phyloP scores from a whole-genome alignment of 1,140 invertebrate genomes.

The Megalonaias nervosa region DNA sequence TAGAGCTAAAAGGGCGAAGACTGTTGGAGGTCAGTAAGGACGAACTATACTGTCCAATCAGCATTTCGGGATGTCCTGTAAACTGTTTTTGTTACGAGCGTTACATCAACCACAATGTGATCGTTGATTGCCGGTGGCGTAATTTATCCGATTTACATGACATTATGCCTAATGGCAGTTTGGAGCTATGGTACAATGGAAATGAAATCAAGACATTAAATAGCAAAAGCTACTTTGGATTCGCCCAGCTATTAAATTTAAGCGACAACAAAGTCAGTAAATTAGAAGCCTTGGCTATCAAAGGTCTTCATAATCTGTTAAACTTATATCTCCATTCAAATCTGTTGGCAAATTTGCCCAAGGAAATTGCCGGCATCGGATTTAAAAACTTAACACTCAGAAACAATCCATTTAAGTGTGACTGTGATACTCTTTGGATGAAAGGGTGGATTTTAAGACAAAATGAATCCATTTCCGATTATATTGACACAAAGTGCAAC shows the following conservation, averaged over 20 bases:
- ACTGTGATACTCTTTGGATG: constrained; percentile 54
- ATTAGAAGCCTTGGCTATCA: constrained; percentile 25
- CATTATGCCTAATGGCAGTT: constrained; percentile 28
- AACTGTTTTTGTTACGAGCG: constrained; percentile 47
- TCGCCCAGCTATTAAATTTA: constrained; percentile 26
- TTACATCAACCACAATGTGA: constrained; percentile 32
- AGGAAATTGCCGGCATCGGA: constrained; percentile 11
- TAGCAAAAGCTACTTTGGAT: constrained; percentile 1
- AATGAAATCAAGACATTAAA: constrained; percentile 45
- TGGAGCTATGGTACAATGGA: constrained; percentile 52
- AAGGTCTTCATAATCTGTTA: constrained; percentile 19
- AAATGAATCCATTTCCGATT: constrained; percentile 16
- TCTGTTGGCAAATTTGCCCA: constrained; percentile 39
- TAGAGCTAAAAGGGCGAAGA: constrained; percentile 31
- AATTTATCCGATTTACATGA: constrained; percentile 31
- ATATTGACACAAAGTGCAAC: constrained; percentile 40
- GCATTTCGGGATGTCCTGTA: constrained; percentile 34
- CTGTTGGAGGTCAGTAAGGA: constrained; percentile 33
- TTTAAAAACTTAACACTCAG: constrained; percentile 27
- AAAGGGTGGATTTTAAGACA: constrained; percentile 47
- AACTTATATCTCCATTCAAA: constrained; percentile 44
- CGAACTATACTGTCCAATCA: constrained; percentile 45
- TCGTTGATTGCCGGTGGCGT: constrained; percentile 48
- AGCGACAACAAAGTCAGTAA: constrained; percentile 38
- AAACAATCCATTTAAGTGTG: constrained; percentile 50